Conservation (phyloP, 2,888 invertebrate species). For the Coelinius sp. region DNA sequence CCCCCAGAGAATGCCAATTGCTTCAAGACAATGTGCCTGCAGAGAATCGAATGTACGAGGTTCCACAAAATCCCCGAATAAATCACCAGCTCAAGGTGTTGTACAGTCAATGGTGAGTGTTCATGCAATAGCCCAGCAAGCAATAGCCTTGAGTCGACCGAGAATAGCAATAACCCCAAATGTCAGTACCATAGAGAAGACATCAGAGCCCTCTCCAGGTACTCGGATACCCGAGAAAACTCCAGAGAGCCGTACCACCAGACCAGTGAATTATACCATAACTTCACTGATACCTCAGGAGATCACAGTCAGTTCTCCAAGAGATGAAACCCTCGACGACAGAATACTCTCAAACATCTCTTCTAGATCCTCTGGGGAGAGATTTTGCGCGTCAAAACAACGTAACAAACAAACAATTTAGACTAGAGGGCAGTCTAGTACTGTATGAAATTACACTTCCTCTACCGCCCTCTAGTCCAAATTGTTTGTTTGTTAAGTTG, state of each 20-base stretch:
- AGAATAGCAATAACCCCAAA: constrained; percentile 55
- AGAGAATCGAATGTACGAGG: constrained; percentile 53
- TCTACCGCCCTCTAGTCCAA: no score
- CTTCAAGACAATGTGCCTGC: not conserved
- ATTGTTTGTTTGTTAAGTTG: no score
- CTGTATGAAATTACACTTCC: no score
- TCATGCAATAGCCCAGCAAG: constrained; percentile 67
- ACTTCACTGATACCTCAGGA: constrained; percentile 27
- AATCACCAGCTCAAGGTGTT: constrained; percentile 65
- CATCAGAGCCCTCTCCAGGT: constrained; percentile 40
- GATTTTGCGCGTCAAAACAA: no score
- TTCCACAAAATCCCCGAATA: constrained; percentile 52
- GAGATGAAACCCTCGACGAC: not conserved
- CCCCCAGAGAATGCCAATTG: constrained; percentile 16
- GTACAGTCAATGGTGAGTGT: constrained; percentile 69
- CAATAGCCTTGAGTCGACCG: constrained; percentile 65
- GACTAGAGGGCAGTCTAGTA: no score
- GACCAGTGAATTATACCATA: not conserved
- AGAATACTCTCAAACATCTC: constrained; percentile 15
- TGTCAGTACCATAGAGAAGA: constrained; percentile 62
- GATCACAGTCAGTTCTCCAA: constrained; percentile 17
- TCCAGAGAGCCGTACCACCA: not conserved
- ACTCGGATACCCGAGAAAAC: constrained; percentile 6
- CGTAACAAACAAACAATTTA: no score
- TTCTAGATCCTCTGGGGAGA: constrained; percentile 18